Conservation (phyloP, 2,888 invertebrate genomes). For the Rhamphomyia laevipes region DNA sequence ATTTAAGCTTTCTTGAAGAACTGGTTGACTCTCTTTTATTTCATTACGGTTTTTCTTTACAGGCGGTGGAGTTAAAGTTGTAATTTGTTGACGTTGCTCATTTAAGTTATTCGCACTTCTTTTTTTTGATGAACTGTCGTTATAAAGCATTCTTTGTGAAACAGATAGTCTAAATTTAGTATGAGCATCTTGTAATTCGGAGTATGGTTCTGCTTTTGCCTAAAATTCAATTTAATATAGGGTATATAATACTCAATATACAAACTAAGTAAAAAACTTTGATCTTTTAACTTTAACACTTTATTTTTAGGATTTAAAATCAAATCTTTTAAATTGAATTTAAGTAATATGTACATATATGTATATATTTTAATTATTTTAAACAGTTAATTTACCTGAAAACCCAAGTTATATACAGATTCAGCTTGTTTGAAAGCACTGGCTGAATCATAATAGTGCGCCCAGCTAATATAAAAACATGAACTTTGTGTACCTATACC, state of each 20-base stretch:
- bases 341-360: no score
- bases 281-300: no score
- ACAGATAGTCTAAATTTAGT: slow-evolving; percentile 62
- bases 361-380: no score
- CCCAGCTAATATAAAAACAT: slow-evolving; percentile 81
- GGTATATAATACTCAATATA: background rate
- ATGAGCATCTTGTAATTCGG: slow-evolving; percentile 63
- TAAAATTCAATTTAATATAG: slow-evolving; percentile 45
- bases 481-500: slow-evolving; percentile 73
- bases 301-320: no score
- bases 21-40: background rate
- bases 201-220: slow-evolving; percentile 65
- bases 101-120: slow-evolving; percentile 45
- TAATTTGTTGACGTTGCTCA: slow-evolving; percentile 61
- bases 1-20: slow-evolving; percentile 5
- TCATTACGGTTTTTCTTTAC: background rate
- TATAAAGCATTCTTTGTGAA: slow-evolving; percentile 54
- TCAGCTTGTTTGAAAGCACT: slow-evolving; percentile 77
- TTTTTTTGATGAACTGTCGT: slow-evolving; percentile 45
- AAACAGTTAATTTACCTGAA: slow-evolving; percentile 37
- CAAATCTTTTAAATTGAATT: no score
- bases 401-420: slow-evolving; percentile 67
- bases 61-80: slow-evolving; percentile 41
- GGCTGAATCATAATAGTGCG: slow-evolving; percentile 69
- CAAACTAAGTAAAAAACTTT: no score